Evolutionary conservation across 2,888 invertebrate genomes (phyloP).

Genomic region (Drosophila macrospina): DNA sequence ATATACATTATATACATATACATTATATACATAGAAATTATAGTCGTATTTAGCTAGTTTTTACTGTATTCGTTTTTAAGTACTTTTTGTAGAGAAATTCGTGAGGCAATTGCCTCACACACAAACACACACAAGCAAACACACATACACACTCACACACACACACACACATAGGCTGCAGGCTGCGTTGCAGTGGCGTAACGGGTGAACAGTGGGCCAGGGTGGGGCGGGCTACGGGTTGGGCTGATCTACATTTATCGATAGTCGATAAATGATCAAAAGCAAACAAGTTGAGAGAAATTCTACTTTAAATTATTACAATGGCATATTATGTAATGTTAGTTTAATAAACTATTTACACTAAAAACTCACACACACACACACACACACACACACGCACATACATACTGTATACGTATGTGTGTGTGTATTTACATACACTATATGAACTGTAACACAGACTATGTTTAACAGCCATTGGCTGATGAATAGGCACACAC

Average conservation of each 20-base stretch:
- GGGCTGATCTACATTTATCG: constrained; percentile 17
- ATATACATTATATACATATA: constrained; percentile 36
- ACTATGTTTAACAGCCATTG: constrained; percentile 11
- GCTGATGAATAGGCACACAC: not conserved
- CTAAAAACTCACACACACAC: constrained; percentile 25
- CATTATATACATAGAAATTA: constrained; percentile 35
- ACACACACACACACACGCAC: constrained; percentile 19
- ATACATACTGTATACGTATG: constrained; percentile 14
- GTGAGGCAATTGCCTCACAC: constrained; percentile 26
- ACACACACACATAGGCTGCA: constrained; percentile 21
- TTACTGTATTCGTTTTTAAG: constrained; percentile 52
- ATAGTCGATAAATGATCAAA: constrained; percentile 32
- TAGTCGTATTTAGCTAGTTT: constrained; percentile 66
- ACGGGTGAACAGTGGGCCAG: constrained; percentile 27
- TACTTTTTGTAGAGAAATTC: constrained; percentile 63
- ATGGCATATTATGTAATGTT: constrained; percentile 62
- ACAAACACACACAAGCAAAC: constrained; percentile 24
- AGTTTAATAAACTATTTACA: constrained; percentile 56
- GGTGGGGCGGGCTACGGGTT: constrained; percentile 4
- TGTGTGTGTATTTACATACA: constrained; percentile 21
- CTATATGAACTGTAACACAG: constrained; percentile 18
- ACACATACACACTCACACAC: constrained; percentile 26
- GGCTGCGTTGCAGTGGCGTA: constrained; percentile 47
- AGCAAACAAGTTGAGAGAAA: constrained; percentile 24
- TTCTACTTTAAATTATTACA: constrained; percentile 62